A percentile compares a stretch with the other conserved stretches of the same genome.
Evolutionary conservation across 2,113 vertebrate genomes (phyloP).

Genomic region (Bubo bubo): DNA sequence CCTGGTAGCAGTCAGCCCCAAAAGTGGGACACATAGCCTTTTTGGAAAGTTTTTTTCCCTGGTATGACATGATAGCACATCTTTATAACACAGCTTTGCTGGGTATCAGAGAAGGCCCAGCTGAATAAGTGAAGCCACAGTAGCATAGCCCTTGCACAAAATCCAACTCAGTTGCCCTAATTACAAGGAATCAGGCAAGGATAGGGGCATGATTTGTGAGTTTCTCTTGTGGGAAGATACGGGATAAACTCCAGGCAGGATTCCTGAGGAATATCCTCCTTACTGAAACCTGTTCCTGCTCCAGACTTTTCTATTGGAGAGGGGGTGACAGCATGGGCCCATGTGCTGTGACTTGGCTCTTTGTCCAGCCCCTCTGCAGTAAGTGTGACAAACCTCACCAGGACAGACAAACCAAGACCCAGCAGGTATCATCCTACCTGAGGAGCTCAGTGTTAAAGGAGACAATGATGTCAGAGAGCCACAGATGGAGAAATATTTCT

Average conservation of each 20-base stretch:
- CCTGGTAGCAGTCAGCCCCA: background rate
- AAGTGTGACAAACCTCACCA: background rate
- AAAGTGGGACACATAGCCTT: background rate
- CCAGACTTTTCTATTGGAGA: background rate
- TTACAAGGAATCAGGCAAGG: background rate
- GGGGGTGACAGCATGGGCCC: fast-evolving
- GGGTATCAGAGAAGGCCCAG: background rate
- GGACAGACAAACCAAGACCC: background rate
- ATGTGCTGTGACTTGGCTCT: fast-evolving
- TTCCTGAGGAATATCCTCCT: background rate
- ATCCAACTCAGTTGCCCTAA: background rate
- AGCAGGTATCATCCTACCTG: background rate
- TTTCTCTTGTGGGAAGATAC: background rate
- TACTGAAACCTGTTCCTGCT: background rate
- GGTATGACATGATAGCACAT: background rate
- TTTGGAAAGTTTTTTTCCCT: background rate
- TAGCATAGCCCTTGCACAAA: background rate
- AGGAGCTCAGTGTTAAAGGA: background rate
- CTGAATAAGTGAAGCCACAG: background rate
- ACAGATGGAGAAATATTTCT: background rate
- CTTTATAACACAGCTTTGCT: background rate
- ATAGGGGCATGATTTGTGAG: background rate
- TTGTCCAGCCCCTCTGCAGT: background rate
- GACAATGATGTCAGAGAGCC: background rate
- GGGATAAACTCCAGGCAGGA: background rate